phyloP scores from a whole-genome alignment of 2,797 vertebrate genomes.

The Coranthus polyacanthus region DNA sequence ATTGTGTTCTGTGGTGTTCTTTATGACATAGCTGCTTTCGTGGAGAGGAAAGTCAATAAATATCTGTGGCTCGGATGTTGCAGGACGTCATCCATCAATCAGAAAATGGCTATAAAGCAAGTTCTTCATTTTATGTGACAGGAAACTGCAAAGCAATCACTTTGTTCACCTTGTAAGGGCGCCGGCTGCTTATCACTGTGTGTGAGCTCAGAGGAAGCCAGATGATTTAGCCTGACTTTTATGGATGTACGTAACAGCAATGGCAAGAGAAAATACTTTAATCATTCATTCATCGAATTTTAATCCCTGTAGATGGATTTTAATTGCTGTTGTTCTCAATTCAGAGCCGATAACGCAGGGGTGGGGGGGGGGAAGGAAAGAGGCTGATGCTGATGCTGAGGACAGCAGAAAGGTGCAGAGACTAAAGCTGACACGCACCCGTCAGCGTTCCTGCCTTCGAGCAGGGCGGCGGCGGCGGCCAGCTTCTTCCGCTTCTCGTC shows the following conservation, averaged over 20 bases:
- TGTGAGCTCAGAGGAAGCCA: neutral
- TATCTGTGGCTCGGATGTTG: slow-evolving; percentile 30
- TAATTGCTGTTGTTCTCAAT: slow-evolving; percentile 37
- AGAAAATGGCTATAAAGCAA: slow-evolving; percentile 37
- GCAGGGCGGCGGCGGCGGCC: slow-evolving; percentile 85
- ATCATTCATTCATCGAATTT: slow-evolving; percentile 9
- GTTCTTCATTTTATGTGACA: slow-evolving; percentile 29
- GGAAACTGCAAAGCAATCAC: slow-evolving; percentile 60
- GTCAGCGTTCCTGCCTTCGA: slow-evolving; percentile 92
- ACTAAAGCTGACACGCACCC: slow-evolving; percentile 85
- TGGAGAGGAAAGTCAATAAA: slow-evolving; percentile 37
- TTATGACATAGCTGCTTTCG: slow-evolving; percentile 42
- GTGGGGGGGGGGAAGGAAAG: neutral
- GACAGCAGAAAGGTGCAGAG: neutral
- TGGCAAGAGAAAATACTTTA: slow-evolving; percentile 2
- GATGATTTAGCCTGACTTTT: slow-evolving; percentile 23
- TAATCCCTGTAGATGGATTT: slow-evolving; percentile 15
- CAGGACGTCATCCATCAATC: slow-evolving; percentile 52
- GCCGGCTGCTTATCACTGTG: neutral
- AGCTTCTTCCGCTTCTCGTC: slow-evolving; percentile 92
- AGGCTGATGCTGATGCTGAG: slow-evolving; percentile 4
- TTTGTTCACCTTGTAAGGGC: slow-evolving; percentile 50
- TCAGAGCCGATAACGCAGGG: neutral
- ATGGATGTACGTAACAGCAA: slow-evolving; percentile 8
- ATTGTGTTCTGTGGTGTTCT: slow-evolving; percentile 17